These are phyloP conservation scores for Acromyrmex heyeri DNA, from an alignment of 1,140 invertebrate species.

Conservation along the genomic window DNA sequence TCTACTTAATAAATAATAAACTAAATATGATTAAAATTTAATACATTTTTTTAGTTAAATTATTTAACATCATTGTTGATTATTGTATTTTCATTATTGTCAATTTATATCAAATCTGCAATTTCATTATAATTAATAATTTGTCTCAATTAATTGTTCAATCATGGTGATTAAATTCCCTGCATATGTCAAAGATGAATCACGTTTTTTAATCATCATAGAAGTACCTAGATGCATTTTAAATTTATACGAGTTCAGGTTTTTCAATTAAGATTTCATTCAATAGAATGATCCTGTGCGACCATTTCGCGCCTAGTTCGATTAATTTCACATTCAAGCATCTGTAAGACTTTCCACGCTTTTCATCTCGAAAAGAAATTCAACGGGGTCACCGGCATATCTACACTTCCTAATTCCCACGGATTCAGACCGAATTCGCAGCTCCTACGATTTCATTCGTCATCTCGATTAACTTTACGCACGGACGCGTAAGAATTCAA, in stretches of 20 bases:
- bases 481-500: constrained; percentile 19
- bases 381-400: background rate
- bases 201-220: background rate
- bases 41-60: background rate
- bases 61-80: background rate
- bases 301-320: background rate
- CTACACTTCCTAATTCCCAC: constrained; percentile 2
- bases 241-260: background rate
- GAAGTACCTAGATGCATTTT: background rate
- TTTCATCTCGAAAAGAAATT: background rate
- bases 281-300: background rate
- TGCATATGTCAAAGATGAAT: background rate
- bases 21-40: too few relatives aligned
- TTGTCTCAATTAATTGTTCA: background rate
- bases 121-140: constrained; percentile 2
- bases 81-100: background rate
- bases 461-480: constrained; percentile 31
- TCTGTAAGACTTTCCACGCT: background rate
- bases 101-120: background rate
- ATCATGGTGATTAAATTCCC: background rate
- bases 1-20: too few relatives aligned
- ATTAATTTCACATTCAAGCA: constrained; percentile 14
- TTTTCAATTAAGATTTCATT: constrained; percentile 16
- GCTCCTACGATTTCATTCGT: constrained; percentile 6
- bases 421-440: background rate